Conservation (phyloP, 2,113 vertebrate genomes). For the Gadus macrocephalus region DNA sequence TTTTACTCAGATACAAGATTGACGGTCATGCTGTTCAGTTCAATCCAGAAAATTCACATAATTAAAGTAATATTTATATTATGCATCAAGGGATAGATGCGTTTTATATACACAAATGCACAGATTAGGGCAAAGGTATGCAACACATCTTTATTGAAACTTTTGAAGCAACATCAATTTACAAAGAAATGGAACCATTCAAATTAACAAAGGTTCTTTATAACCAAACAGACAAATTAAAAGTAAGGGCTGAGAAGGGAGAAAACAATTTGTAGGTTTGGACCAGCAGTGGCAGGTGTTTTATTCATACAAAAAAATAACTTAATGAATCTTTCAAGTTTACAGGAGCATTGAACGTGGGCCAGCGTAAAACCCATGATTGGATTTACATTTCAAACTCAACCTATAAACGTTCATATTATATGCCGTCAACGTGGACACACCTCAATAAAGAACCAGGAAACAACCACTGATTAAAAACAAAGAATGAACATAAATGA, state of each 20-base stretch:
- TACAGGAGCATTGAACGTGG: conserved; percentile 74
- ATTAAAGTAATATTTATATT: no score
- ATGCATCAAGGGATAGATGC: no score
- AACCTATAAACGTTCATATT: conserved; percentile 53
- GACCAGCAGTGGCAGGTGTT: conserved; percentile 75
- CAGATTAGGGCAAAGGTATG: conserved; percentile 54
- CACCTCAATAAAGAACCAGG: conserved; percentile 63
- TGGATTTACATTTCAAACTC: conserved; percentile 59
- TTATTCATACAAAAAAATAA: conserved; percentile 73
- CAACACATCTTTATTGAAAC: conserved; percentile 82
- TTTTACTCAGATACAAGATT: no score
- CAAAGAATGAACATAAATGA: conserved; percentile 49
- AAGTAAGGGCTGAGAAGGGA: conserved; percentile 45
- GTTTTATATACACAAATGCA: neutral
- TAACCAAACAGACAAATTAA: conserved; percentile 63
- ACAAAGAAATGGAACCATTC: conserved; percentile 66
- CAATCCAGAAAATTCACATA: no score
- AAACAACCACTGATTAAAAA: conserved; percentile 58
- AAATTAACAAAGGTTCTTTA: conserved; percentile 57
- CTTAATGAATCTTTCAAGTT: conserved; percentile 81
- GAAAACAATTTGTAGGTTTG: conserved; percentile 58
- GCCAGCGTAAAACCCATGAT: conserved; percentile 51
- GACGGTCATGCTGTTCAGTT: no score
- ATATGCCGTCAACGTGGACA: conserved; percentile 63
- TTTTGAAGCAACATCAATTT: conserved; percentile 76